phyloP scores from a whole-genome alignment of 1,140 invertebrate species.

The Drosophila subpulchrella region DNA sequence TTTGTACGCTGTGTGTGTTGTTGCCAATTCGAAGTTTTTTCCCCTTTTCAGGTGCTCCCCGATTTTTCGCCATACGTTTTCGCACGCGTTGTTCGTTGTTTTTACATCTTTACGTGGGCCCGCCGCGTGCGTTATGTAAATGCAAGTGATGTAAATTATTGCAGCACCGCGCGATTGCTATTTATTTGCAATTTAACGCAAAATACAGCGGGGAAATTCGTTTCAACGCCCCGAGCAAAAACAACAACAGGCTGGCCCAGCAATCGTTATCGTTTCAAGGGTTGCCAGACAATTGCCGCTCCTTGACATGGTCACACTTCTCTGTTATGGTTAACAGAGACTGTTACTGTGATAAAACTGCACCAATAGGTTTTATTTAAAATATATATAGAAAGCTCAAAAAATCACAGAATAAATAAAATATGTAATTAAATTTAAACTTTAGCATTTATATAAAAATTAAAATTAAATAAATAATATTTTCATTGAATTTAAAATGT shows the following conservation, averaged over 20 bases:
- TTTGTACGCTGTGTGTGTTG: conserved; percentile 20
- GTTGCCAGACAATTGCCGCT: not conserved
- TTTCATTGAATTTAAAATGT: too few species aligned
- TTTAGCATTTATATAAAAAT: too few species aligned
- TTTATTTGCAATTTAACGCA: conserved; percentile 43
- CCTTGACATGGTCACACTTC: not conserved
- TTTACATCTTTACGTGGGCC: conserved; percentile 18
- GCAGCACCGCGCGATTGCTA: conserved; percentile 51
- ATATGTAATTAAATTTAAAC: too few species aligned
- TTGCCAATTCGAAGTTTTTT: conserved; percentile 14
- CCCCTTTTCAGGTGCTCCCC: conserved; percentile 8
- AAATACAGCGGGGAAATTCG: conserved; percentile 36
- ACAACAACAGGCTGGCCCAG: conserved; percentile 51
- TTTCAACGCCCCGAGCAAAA: conserved; percentile 49
- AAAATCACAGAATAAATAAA: too few species aligned
- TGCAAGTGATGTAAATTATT: conserved; percentile 55
- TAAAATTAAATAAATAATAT: too few species aligned
- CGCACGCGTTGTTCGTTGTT: conserved; percentile 2
- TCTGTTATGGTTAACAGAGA: not conserved
- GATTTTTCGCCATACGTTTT: conserved; percentile 57
- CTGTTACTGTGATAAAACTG: too few species aligned
- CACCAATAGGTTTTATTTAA: too few species aligned
- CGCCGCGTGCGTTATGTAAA: conserved; percentile 12
- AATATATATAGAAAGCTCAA: too few species aligned
- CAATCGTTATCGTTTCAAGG: conserved; percentile 4